Evolutionary conservation across 1,140 invertebrate genomes (phyloP), one percentile per base, ranked within the genome.

Genomic region (Psix sp.): DNA sequence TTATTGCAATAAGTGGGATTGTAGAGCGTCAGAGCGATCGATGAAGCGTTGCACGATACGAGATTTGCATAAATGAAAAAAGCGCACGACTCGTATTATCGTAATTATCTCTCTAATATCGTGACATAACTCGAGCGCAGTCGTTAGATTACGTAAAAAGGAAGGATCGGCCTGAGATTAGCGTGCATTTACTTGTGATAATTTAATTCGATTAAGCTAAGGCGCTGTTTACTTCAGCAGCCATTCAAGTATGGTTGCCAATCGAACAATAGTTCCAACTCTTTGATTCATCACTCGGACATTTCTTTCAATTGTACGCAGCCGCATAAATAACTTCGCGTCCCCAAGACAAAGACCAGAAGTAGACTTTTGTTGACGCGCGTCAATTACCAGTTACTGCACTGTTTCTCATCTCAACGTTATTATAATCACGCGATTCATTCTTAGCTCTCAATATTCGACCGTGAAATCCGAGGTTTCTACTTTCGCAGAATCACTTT

Each of bases 91-190:
- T 52, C n/a, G 35, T 13, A 24, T 54, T 54, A 40, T 54, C 36
- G n/a, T 31, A 13, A 40, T 42, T 29, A 29, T 54, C 36, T 31
- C 18, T 29, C 38, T 18, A 51, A 51, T 54, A 16, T 18, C 26
- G 15, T 49, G 29, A 54, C 38, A 54, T 54, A 54, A 54, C 51
- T n/a, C 11, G 5, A 11, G 3, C 24, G 14, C 54, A 38, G 13
- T 46, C 36, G 46, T 49, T 60, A 45, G 46, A 68, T 68, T 57
- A 57, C 54, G 38, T 33, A 65, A 35, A 35, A 5, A 42, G 36
- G 42, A 52, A 29, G 36, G 36, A 54, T 51, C 17, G 42, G 17
- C 5, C 21, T 14, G 31, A 49, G 33, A 49, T 49, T 49, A 49
- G 31, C 46, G 31, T 49, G 46, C 46, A 36, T 49, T 49, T 36